These are phyloP conservation scores for Rhodinocichla rosea DNA, from an alignment of 2,113 vertebrate genomes.

Conservation along the genomic window DNA sequence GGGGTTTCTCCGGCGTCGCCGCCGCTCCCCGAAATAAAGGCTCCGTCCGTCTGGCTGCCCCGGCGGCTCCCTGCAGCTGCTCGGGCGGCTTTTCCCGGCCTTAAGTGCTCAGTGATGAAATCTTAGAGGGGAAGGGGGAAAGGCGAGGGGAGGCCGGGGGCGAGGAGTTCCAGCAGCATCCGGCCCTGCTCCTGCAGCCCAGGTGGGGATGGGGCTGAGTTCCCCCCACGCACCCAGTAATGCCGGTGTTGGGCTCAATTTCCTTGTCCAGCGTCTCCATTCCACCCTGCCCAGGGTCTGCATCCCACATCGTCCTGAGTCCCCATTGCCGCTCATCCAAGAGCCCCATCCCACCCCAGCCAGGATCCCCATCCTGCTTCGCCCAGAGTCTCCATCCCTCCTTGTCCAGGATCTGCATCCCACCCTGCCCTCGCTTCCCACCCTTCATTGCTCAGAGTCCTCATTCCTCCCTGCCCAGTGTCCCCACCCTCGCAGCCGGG, in stretches of 20 bases:
- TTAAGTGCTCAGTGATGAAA: not conserved
- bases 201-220: not conserved
- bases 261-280: too few relatives aligned
- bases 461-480: not conserved
- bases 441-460: not conserved
- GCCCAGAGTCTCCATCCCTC: not conserved
- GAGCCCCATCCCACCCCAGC: not conserved
- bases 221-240: fast-evolving
- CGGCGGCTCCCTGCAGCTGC: not conserved
- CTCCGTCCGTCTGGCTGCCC: not conserved
- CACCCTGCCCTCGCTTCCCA: not conserved
- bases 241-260: fast-evolving
- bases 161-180: not conserved
- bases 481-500: not conserved
- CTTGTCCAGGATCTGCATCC: not conserved
- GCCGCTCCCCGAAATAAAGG: conserved; percentile 6
- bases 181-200: not conserved
- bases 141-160: not conserved
- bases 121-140: not conserved
- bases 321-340: too few relatives aligned
- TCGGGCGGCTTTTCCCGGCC: not conserved
- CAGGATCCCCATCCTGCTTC: not conserved
- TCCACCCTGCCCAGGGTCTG: too few relatives aligned
- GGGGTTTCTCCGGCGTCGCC: not conserved
- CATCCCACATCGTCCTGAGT: not conserved